Evolutionary conservation across 2,113 vertebrate genomes (phyloP), one percentile per base, ranked within the genome.

Genomic region (Gulo gulo): DNA sequence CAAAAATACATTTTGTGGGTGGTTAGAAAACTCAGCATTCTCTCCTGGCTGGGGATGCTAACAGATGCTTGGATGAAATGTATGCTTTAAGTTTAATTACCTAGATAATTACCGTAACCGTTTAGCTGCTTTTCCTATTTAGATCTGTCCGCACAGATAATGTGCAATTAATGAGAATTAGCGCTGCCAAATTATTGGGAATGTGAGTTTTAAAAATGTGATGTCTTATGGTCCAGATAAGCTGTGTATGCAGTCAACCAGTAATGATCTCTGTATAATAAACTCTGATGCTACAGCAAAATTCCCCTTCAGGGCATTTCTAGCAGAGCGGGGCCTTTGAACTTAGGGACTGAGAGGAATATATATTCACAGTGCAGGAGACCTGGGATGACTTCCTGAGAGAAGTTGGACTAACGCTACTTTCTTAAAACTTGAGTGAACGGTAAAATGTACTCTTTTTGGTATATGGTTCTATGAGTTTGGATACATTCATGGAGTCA

Each of bases 91-190:
- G 29, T 83, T 95, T 87, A 96, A 96, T 95, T 97, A 87, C 31
- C 61, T 87, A 94, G 80, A 84, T 95, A 88, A 97, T 94, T 84
- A 42, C 57, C 57, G 3, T 88, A 96, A 97, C 47, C 21, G 21
- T 87, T 47, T 69, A 84, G 47, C 74, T 82, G 57, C 21, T 63
- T 97, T 97, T 94, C 47, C 91, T 88, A 21, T 92, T 95, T 95
- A 84, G 42, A 88, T 92, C 42, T 88, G n/a, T 84, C 81, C 20
- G 24, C 57, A 84, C 39, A 80, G 69, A 95, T 93, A 93, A 92
- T 84, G 57, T 67, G 29, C 20, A 80, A 92, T 94, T 95, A 97
- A 83, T 94, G 80, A 94, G 55, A 92, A 92, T 93, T 65, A 74
- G 26, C 26, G 36, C 24, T 97, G 87, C 12, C 59, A 90, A 86